A percentile compares a stretch with the other conserved stretches of the same genome.
These are phyloP conservation scores for Sula dactylatra DNA, from an alignment of 2,113 vertebrate species.

Conservation along the genomic window DNA sequence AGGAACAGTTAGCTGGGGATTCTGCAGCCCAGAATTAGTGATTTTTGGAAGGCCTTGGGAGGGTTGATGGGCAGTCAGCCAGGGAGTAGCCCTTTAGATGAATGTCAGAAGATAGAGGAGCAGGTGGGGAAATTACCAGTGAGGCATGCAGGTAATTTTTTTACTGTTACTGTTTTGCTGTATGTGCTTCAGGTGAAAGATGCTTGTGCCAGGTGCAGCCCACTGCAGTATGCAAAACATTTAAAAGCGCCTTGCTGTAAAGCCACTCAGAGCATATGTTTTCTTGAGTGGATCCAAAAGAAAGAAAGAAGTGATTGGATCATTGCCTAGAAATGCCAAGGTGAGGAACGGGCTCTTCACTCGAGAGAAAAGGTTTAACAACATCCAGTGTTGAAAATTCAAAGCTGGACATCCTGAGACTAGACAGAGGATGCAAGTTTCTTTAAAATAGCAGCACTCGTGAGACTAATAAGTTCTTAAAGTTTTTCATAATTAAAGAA, in stretches of 20 bases:
- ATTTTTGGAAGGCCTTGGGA: background rate
- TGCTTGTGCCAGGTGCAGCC: background rate
- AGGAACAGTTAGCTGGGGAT: background rate
- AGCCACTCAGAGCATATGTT: fast-evolving
- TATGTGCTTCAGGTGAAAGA: background rate
- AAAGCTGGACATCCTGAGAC: background rate
- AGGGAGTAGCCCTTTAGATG: fast-evolving
- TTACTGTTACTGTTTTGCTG: background rate
- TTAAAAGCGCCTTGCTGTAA: background rate
- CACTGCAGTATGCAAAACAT: background rate
- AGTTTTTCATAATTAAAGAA: background rate
- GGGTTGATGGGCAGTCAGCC: background rate
- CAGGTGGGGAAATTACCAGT: background rate
- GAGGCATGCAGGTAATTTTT: background rate
- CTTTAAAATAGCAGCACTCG: background rate
- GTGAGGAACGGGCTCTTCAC: background rate
- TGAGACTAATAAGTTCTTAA: background rate
- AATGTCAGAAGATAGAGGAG: background rate
- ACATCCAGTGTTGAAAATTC: background rate
- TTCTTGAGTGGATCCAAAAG: background rate
- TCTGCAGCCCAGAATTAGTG: too few species aligned
- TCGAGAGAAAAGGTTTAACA: background rate
- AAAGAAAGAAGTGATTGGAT: background rate
- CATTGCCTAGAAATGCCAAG: background rate
- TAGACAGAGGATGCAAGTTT: background rate